phyloP scores from a whole-genome alignment of 2,113 vertebrate genomes.

The Gallinago undulata region DNA sequence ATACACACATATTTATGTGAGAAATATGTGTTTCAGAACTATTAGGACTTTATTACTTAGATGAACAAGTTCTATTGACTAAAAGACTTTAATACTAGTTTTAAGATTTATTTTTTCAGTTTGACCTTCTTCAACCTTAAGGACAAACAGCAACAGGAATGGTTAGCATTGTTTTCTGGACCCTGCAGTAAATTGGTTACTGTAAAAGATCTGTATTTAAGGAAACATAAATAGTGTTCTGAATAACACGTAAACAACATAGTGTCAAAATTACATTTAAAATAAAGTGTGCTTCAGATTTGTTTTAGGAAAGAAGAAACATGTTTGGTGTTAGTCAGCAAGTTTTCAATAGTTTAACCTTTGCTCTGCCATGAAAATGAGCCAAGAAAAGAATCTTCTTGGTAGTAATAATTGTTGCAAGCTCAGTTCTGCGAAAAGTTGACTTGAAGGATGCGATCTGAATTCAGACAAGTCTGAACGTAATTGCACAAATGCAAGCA shows the following conservation, averaged over 20 bases:
- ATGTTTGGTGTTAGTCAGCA: not conserved
- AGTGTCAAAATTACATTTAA: not conserved
- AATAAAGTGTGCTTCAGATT: not conserved
- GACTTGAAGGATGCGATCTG: not conserved
- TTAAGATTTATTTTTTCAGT: not conserved
- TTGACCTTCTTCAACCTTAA: not conserved
- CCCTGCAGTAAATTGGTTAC: not conserved
- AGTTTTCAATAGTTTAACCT: not conserved
- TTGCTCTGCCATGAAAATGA: not conserved
- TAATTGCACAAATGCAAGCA: not conserved
- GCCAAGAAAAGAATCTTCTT: not conserved
- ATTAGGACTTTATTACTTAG: not conserved
- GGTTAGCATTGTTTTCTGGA: not conserved
- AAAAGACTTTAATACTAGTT: not conserved
- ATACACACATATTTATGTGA: not conserved
- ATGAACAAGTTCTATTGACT: not conserved
- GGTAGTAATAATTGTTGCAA: not conserved
- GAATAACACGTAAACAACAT: not conserved
- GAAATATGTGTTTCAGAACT: not conserved
- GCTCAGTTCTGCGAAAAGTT: not conserved
- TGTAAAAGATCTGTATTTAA: not conserved
- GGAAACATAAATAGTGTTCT: not conserved
- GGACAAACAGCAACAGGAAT: not conserved
- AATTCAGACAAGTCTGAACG: not conserved
- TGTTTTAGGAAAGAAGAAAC: not conserved